Evolutionary conservation across 2,797 vertebrate species (phyloP).

Genomic region (Holocentrus rufus): DNA sequence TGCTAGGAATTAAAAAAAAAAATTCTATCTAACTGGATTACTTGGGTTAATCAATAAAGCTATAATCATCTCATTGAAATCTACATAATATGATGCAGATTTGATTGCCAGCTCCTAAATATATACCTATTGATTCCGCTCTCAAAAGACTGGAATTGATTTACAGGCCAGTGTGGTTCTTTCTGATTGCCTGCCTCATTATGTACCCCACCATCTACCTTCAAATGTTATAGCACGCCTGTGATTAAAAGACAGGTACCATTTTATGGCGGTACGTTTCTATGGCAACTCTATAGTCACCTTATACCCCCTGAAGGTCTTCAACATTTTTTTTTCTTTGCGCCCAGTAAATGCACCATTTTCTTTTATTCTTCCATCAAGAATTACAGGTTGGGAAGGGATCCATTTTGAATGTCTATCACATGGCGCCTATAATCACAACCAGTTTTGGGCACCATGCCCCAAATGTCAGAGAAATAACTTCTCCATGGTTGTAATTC

Average conservation of each 20-base stretch:
- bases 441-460: background rate
- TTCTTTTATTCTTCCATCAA: constrained; percentile 12
- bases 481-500: background rate
- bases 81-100: constrained; percentile 50
- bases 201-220: constrained; percentile 54
- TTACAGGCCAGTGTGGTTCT: constrained; percentile 46
- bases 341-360: constrained; percentile 31
- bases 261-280: constrained; percentile 58
- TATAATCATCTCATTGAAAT: constrained; percentile 19
- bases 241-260: constrained; percentile 64
- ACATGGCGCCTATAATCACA: background rate
- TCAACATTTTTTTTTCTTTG: constrained; percentile 16
- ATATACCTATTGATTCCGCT: constrained; percentile 55
- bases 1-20: background rate
- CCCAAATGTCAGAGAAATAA: constrained; percentile 1
- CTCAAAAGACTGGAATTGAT: constrained; percentile 54
- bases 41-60: constrained; percentile 8
- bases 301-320: constrained; percentile 52
- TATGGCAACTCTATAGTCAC: constrained; percentile 57
- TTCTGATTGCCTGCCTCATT: constrained; percentile 60
- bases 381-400: constrained; percentile 1
- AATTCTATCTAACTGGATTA: constrained; percentile 46
- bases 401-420: constrained; percentile 4
- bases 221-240: constrained; percentile 12
- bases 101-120: constrained; percentile 42